Evolutionary conservation across 2,113 vertebrate genomes (phyloP).

Genomic region (Odocoileus hemionus): DNA sequence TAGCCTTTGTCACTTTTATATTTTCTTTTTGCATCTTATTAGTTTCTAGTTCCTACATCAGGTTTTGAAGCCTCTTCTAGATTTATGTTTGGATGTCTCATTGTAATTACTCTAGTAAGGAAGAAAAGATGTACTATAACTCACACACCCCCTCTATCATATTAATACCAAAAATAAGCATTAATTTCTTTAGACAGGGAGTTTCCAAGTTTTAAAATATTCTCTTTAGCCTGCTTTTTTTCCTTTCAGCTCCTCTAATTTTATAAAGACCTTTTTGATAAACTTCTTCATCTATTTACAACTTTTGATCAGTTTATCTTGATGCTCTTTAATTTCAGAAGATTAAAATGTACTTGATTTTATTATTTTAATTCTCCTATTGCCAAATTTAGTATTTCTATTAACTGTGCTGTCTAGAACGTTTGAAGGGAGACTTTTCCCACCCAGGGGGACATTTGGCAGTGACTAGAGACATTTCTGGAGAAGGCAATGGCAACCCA

Average conservation of each 20-base stretch:
- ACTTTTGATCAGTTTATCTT: not conserved
- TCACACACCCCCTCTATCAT: not conserved
- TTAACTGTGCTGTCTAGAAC: not conserved
- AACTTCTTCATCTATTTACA: not conserved
- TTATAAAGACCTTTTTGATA: not conserved
- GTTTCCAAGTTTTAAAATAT: not conserved
- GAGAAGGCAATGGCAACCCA: too few species aligned
- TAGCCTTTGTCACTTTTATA: slow-evolving; percentile 1
- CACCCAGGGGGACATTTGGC: not conserved
- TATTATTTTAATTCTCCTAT: slow-evolving; percentile 29
- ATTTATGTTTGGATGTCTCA: not conserved
- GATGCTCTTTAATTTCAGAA: slow-evolving; percentile 43
- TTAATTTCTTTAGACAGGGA: not conserved
- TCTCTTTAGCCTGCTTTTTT: not conserved
- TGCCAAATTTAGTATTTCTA: not conserved
- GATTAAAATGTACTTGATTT: not conserved
- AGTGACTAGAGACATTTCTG: too few species aligned
- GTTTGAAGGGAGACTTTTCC: too few species aligned
- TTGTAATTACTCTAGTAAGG: not conserved
- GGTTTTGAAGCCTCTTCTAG: not conserved
- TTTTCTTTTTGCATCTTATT: slow-evolving; percentile 43
- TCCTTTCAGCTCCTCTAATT: not conserved
- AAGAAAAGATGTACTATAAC: not conserved
- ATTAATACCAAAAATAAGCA: not conserved
- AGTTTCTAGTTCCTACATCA: slow-evolving; percentile 20